Evolutionary conservation across 2,797 vertebrate species (phyloP), one percentile per base, ranked within the genome.

Genomic region (Halcyon chelicuti): DNA sequence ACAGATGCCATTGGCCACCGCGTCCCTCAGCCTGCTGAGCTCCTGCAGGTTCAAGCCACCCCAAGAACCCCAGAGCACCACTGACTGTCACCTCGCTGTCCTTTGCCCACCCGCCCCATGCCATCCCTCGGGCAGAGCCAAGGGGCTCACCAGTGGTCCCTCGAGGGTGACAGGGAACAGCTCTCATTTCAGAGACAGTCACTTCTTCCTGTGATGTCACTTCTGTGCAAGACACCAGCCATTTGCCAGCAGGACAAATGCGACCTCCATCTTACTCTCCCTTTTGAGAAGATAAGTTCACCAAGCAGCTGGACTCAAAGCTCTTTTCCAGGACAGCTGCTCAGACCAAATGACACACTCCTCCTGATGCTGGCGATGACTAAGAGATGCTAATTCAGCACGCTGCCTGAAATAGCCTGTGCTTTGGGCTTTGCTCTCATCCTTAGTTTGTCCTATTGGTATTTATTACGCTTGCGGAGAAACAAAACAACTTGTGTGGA

Each of bases 251-350:
- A 94, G 80, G 75, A 85, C 47, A 35, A 83, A 4, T 4, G 21
- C 57, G 47, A 22, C 78, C 93, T 95, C 88, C n/a, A 79, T 86
- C 92, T 97, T 96, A 97, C 98, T 98, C 97, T 98, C 98, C 97
- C 97, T 97, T 96, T 97, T 96, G 94, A 96, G 86, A 96, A 96
- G 85, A 96, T 91, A 97, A 95, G 47, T 90, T 94, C 60, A 73
- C 83, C 80, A 81, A 91, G 95, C 82, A 94, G 75, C 79, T 89
- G 94, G 96, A 97, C 96, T 77, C 91, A 96, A 97, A 98, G 97
- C 97, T 97, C 97, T 96, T 96, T 96, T 54, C 77, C 81, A 79
- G 94, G 84, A 83, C 0, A 12, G 49, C 91, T 91, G 60, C 77
- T 87, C 49, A 57, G 88, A 70, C 74, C 23, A 14, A 74, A 75